Percentiles rank a stretch among this genome's conserved stretches.
These are phyloP conservation scores for Nothobranchius furzeri DNA, from an alignment of 2,113 vertebrate genomes.

Conservation along the genomic window DNA sequence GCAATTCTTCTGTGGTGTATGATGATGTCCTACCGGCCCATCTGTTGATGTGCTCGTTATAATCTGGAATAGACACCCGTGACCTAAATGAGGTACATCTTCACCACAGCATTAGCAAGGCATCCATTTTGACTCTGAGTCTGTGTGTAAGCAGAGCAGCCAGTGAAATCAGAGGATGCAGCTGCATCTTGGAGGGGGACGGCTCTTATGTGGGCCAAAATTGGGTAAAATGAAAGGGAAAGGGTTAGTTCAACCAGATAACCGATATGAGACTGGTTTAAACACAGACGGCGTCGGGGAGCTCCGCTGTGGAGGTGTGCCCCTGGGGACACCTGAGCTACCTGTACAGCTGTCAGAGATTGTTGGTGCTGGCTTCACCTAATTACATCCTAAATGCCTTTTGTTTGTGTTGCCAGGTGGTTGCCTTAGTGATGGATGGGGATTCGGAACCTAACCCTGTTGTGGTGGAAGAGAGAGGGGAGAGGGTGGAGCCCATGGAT, in stretches of 20 bases:
- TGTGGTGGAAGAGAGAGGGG: constrained; percentile 74
- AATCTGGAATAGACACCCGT: neutral
- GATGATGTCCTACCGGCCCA: too few relatives aligned
- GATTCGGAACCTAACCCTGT: constrained; percentile 81
- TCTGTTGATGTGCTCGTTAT: neutral
- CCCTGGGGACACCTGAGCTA: constrained; percentile 52
- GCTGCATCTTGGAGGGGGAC: constrained; percentile 6
- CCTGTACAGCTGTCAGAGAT: constrained; percentile 47
- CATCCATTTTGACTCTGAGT: constrained; percentile 4
- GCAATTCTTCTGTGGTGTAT: too few relatives aligned
- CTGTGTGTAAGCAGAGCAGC: neutral
- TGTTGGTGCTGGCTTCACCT: constrained; percentile 6
- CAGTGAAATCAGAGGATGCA: neutral
- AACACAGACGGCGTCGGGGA: neutral
- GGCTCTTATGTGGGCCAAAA: neutral
- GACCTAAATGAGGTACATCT: constrained; percentile 3
- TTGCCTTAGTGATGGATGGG: constrained; percentile 87
- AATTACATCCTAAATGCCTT: constrained; percentile 30
- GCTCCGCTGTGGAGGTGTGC: neutral
- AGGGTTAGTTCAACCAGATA: neutral
- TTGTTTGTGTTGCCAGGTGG: constrained; percentile 75
- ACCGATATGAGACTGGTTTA: neutral
- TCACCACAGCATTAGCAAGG: neutral
- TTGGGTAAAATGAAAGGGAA: neutral
- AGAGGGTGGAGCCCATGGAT: constrained; percentile 83